Evolutionary conservation across 1,140 invertebrate species (phyloP).

Genomic region (Drosophila asahinai): DNA sequence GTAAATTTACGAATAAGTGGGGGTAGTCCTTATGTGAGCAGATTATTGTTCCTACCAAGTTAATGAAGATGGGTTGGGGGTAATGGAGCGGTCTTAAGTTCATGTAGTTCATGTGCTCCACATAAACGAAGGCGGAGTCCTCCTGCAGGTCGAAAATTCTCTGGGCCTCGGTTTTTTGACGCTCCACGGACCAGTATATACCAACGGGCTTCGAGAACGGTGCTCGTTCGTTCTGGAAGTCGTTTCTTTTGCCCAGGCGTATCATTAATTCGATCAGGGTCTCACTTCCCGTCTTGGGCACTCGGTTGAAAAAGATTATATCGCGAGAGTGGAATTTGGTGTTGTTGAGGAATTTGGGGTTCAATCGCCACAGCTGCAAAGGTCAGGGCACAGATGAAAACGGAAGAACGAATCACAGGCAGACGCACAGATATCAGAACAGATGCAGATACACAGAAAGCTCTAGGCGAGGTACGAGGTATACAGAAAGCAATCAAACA

Average conservation of each 20-base stretch:
- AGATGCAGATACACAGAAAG: conserved; percentile 39
- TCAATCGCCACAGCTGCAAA: conserved; percentile 59
- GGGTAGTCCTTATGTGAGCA: too few relatives aligned
- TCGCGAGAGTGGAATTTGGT: conserved; percentile 89
- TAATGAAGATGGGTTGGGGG: conserved; percentile 94
- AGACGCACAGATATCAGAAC: conserved; percentile 19
- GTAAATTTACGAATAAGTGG: conserved; percentile 7
- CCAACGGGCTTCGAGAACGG: conserved; percentile 32
- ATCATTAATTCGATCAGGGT: conserved; percentile 94
- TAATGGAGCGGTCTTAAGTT: conserved; percentile 88
- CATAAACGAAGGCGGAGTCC: conserved; percentile 45
- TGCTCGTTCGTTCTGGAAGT: conserved; percentile 82
- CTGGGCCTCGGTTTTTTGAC: conserved; percentile 44
- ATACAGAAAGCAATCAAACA: conserved; percentile 35
- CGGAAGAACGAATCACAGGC: conserved; percentile 8
- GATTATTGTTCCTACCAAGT: conserved; percentile 87
- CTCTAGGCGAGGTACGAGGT: conserved; percentile 10
- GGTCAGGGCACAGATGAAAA: conserved; percentile 89
- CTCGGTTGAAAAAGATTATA: conserved; percentile 93
- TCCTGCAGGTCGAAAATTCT: conserved; percentile 59
- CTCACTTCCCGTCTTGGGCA: conserved; percentile 93
- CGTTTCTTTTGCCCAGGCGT: conserved; percentile 89
- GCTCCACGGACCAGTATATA: conserved; percentile 21
- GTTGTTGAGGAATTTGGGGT: conserved; percentile 89
- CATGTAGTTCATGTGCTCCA: conserved; percentile 86